Conservation (phyloP, 92 coral and sea anemone species). For the Zoanthus gigantus region DNA sequence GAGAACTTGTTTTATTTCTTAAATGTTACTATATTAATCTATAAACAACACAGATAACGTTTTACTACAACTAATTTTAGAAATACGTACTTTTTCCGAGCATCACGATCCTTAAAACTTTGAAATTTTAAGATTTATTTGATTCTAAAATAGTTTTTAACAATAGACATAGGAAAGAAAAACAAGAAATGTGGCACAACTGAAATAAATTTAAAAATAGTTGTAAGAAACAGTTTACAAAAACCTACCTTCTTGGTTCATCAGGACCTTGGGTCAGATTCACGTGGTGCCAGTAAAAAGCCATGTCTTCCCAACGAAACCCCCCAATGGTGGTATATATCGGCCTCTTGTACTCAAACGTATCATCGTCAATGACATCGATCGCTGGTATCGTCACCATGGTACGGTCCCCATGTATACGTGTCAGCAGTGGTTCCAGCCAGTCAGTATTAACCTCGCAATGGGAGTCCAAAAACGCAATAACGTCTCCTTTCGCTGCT, state of each 20-base stretch:
- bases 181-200: too few species aligned
- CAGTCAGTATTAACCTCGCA: slow-evolving; percentile 89
- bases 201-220: too few species aligned
- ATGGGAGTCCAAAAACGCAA: slow-evolving; percentile 88
- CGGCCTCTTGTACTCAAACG: slow-evolving; percentile 72
- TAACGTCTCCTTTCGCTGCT: slow-evolving; percentile 77
- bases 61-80: too few species aligned
- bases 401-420: slow-evolving; percentile 76
- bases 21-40: too few species aligned
- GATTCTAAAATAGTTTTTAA: too few species aligned
- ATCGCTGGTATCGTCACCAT: slow-evolving; percentile 82
- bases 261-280: slow-evolving; percentile 63
- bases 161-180: too few species aligned
- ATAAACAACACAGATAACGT: too few species aligned
- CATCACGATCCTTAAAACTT: too few species aligned
- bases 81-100: too few species aligned
- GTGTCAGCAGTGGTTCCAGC: slow-evolving; percentile 79
- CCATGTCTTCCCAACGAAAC: slow-evolving; percentile 85
- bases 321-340: slow-evolving; percentile 76
- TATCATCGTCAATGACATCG: slow-evolving; percentile 76
- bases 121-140: too few species aligned
- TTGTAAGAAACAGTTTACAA: too few species aligned
- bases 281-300: slow-evolving; percentile 80
- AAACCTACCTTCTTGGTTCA: slow-evolving; percentile 73
- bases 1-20: too few species aligned